Evolutionary conservation across 2,113 vertebrate species (phyloP).

Genomic region (Malaclemys terrapin): DNA sequence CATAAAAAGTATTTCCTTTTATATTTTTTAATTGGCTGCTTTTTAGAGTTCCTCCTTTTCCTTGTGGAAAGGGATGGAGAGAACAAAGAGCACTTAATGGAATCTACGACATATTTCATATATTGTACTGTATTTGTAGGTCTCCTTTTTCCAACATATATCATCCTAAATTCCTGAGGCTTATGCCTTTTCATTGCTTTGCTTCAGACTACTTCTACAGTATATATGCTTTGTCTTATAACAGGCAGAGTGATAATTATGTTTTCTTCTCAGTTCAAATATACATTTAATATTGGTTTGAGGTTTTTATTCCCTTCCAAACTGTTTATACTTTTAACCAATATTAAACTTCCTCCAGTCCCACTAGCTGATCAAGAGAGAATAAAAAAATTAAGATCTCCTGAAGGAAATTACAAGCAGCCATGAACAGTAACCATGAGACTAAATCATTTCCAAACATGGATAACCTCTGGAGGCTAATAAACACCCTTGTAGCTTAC

Average conservation of each 20-base stretch:
- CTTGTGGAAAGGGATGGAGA: neutral
- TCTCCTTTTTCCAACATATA: neutral
- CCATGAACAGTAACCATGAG: neutral
- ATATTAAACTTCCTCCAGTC: neutral
- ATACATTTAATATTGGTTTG: accelerated
- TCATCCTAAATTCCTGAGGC: neutral
- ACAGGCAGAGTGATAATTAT: neutral
- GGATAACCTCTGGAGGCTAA: neutral
- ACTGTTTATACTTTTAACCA: neutral
- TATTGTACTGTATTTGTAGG: neutral
- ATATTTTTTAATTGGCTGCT: neutral
- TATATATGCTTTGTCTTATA: neutral
- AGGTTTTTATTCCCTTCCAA: neutral
- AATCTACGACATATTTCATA: neutral
- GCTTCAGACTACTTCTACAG: accelerated
- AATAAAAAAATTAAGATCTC: neutral
- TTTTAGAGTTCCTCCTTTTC: neutral
- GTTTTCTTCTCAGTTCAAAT: neutral
- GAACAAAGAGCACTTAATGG: neutral
- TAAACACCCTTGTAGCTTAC: too few species aligned
- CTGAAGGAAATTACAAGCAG: neutral
- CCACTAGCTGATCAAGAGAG: neutral
- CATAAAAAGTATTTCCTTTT: neutral
- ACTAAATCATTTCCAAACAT: neutral
- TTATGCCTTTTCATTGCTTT: neutral